phyloP scores from a whole-genome alignment of 1,140 invertebrate species.

The Papilio dardanus region DNA sequence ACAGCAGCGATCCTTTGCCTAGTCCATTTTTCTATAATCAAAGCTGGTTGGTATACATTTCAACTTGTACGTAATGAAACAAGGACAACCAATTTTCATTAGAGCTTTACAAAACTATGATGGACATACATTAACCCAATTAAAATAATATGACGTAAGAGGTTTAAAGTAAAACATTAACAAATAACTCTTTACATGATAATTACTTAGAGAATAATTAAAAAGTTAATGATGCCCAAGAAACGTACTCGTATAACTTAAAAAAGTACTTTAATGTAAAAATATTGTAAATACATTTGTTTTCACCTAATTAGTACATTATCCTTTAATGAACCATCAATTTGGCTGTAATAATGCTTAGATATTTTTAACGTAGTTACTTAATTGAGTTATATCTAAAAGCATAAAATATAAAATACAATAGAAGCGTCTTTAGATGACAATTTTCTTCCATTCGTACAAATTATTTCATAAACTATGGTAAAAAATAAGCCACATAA shows the following conservation, averaged over 20 bases:
- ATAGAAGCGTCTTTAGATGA: neutral
- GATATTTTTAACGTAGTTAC: no score
- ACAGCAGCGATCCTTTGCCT: neutral
- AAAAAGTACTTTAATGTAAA: neutral
- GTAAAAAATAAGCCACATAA: neutral
- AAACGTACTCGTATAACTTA: constrained; percentile 6
- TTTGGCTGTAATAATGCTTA: no score
- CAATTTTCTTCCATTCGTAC: no score
- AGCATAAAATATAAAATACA: no score
- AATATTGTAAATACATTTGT: neutral
- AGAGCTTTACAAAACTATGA: neutral
- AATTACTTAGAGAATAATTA: neutral
- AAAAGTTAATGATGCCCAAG: neutral
- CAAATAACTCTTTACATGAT: neutral
- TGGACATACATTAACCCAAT: neutral
- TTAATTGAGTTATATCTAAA: no score
- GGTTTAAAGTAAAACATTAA: neutral
- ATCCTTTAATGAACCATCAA: neutral
- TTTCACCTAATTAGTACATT: neutral
- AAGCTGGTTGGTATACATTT: neutral
- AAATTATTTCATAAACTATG: neutral
- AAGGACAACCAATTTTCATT: constrained; percentile 1
- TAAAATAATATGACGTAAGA: neutral
- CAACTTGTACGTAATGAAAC: constrained; percentile 7
- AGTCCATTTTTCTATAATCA: neutral